A percentile compares a stretch with the other conserved stretches of the same genome.
Conservation (phyloP, 2,113 vertebrate genomes). For the Gulo gulo region DNA sequence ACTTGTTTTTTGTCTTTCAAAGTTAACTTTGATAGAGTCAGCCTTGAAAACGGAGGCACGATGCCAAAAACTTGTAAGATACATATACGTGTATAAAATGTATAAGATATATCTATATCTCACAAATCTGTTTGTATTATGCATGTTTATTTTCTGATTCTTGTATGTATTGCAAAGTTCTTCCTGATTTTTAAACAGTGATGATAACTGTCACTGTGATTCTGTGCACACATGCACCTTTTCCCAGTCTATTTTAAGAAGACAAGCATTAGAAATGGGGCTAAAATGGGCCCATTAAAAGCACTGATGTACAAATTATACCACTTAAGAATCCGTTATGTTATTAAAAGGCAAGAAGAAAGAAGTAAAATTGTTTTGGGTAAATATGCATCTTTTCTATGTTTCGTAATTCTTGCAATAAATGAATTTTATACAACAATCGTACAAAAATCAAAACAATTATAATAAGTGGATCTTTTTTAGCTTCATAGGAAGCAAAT, state of each 20-base stretch:
- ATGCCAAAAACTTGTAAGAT: neutral
- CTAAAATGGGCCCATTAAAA: neutral
- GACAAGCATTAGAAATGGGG: neutral
- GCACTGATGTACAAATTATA: neutral
- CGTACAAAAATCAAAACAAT: slow-evolving; percentile 20
- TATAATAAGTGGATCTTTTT: neutral
- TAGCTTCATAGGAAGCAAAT: neutral
- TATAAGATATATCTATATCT: neutral
- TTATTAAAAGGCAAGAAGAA: neutral
- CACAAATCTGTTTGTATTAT: neutral
- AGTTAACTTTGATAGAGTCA: neutral
- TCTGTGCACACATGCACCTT: neutral
- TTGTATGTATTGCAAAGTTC: neutral
- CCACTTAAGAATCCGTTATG: neutral
- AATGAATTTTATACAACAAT: neutral
- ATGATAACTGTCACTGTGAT: neutral
- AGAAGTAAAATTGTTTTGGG: slow-evolving; percentile 15
- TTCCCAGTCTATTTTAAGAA: neutral
- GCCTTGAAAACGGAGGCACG: neutral
- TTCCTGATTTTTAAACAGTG: neutral
- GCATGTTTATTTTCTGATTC: neutral
- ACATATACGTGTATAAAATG: neutral
- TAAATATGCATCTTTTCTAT: neutral
- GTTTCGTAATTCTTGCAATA: neutral
- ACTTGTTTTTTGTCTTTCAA: neutral